Evolutionary conservation across 2,113 vertebrate species (phyloP).

Genomic region (Cygnus buccinator): DNA sequence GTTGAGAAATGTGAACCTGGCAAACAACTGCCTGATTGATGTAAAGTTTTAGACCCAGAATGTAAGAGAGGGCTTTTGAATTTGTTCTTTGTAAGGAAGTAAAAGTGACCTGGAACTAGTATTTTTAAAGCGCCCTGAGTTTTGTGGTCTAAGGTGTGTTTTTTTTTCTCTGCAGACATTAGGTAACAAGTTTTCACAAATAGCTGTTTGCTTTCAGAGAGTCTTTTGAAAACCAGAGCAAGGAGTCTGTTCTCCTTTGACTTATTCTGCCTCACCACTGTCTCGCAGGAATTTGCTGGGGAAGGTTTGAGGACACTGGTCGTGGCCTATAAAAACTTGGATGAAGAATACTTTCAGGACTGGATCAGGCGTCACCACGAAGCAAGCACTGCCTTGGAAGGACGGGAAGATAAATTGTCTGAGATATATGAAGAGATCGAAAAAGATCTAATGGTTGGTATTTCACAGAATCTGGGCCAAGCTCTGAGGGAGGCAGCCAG

Average conservation of each 20-base stretch:
- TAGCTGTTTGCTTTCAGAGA: background rate
- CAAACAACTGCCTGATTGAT: background rate
- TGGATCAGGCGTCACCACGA: constrained; percentile 87
- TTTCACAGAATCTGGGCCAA: constrained; percentile 27
- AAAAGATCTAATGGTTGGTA: constrained; percentile 85
- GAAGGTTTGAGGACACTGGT: constrained; percentile 91
- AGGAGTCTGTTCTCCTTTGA: background rate
- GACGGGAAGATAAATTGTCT: constrained; percentile 83
- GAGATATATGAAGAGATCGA: constrained; percentile 91
- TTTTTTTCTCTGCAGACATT: background rate
- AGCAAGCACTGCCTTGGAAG: constrained; percentile 82
- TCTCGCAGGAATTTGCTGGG: constrained; percentile 88
- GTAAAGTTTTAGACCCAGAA: background rate
- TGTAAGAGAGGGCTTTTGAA: background rate
- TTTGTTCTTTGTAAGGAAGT: background rate
- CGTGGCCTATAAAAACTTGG: constrained; percentile 89
- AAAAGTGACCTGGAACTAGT: background rate
- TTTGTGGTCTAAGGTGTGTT: background rate
- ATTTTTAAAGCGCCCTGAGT: background rate
- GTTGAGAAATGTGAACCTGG: background rate
- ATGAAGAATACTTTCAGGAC: constrained; percentile 74
- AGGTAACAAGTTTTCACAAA: background rate
- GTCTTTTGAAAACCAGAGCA: background rate
- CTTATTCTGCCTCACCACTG: background rate
- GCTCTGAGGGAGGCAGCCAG: background rate